phyloP scores from a whole-genome alignment of 2,797 vertebrate species.

The Gymnopithys bicolor region DNA sequence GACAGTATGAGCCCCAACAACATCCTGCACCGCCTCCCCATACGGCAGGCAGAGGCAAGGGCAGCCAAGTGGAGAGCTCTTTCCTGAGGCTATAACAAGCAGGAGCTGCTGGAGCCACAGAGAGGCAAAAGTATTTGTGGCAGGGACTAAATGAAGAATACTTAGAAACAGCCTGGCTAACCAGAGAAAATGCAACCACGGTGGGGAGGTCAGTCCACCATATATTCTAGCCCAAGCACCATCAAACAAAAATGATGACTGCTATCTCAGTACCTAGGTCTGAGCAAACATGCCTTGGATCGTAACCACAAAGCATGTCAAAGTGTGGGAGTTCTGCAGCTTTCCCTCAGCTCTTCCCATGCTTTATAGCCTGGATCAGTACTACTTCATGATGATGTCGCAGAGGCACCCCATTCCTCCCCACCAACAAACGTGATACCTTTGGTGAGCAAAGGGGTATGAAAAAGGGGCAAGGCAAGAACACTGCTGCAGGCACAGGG shows the following conservation, averaged over 20 bases:
- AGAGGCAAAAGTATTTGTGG: not conserved
- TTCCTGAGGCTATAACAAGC: not conserved
- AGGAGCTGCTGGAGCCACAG: not conserved
- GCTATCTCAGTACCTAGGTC: not conserved
- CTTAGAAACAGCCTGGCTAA: not conserved
- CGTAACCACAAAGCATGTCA: not conserved
- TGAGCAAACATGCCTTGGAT: not conserved
- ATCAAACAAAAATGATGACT: not conserved
- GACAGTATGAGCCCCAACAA: not conserved
- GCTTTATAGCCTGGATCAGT: not conserved
- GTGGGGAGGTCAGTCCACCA: accelerated
- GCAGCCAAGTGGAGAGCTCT: not conserved
- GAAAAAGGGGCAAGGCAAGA: not conserved
- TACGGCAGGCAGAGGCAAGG: not conserved
- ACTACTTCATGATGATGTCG: not conserved
- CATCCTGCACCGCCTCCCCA: accelerated
- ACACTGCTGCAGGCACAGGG: accelerated
- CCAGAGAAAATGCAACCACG: not conserved
- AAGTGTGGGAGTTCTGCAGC: not conserved
- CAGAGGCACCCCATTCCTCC: not conserved
- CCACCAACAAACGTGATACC: accelerated
- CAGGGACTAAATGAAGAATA: not conserved
- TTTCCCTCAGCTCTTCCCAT: not conserved
- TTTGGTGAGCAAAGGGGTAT: not conserved
- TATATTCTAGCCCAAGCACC: not conserved